Percentiles rank a stretch among this genome's conserved stretches.
Conservation (phyloP, 2,888 invertebrate genomes). For the Athripsodes cinereus region DNA sequence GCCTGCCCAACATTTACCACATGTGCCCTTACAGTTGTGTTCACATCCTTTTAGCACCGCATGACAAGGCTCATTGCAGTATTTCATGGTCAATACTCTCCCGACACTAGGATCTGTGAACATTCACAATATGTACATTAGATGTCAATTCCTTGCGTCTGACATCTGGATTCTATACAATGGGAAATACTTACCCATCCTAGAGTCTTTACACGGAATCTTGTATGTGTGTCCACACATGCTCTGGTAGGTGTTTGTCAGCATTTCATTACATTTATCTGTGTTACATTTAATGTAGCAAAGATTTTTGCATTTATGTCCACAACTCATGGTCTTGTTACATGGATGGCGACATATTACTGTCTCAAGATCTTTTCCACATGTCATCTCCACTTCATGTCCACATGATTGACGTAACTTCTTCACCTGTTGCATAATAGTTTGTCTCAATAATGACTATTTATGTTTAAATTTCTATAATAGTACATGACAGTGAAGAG, state of each 20-base stretch:
- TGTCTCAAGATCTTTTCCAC: slow-evolving; percentile 35
- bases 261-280: slow-evolving; percentile 34
- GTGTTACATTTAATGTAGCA: slow-evolving; percentile 40
- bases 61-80: slow-evolving; percentile 44
- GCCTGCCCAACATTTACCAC: slow-evolving; percentile 52
- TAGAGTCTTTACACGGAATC: slow-evolving; percentile 38
- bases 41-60: slow-evolving; percentile 39
- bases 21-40: slow-evolving; percentile 50
- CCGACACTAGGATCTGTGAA: slow-evolving; percentile 22
- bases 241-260: slow-evolving; percentile 31
- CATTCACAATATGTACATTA: too few species aligned
- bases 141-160: too few species aligned
- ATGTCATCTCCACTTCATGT: slow-evolving; percentile 39
- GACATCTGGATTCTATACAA: neutral
- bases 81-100: slow-evolving; percentile 32
- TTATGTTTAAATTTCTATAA: too few species aligned
- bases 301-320: slow-evolving; percentile 42
- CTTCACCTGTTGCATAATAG: slow-evolving; percentile 34
- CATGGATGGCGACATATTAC: slow-evolving; percentile 41
- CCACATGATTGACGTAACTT: slow-evolving; percentile 34
- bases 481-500: too few species aligned
- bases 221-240: slow-evolving; percentile 47
- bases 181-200: slow-evolving; percentile 9
- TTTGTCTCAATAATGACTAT: too few species aligned
- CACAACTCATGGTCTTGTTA: slow-evolving; percentile 41